Percentiles rank a stretch among this genome's conserved stretches.
phyloP scores from a whole-genome alignment of 2,888 invertebrate genomes.

The Biston betularia region DNA sequence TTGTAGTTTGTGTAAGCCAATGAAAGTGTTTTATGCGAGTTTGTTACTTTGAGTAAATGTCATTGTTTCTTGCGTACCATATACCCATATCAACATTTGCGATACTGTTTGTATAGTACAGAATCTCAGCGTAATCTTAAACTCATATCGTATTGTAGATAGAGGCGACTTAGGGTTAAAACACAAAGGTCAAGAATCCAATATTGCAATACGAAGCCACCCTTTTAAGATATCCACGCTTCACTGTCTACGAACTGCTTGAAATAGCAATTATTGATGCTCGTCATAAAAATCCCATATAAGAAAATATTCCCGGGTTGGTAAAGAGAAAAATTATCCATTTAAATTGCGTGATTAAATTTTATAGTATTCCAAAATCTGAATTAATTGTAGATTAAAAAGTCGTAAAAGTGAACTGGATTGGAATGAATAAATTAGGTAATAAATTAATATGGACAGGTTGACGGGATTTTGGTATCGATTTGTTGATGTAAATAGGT shows the following conservation, averaged over 20 bases:
- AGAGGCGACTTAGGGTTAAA: constrained; percentile 38
- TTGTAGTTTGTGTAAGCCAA: too few species aligned
- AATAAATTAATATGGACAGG: constrained; percentile 45
- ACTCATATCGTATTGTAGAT: constrained; percentile 40
- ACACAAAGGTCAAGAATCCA: constrained; percentile 40
- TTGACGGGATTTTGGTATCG: constrained; percentile 26
- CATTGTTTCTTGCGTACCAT: neutral
- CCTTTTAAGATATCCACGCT: constrained; percentile 31
- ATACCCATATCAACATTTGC: constrained; percentile 5
- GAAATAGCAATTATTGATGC: constrained; percentile 20
- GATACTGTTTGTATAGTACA: constrained; percentile 26
- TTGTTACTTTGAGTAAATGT: too few species aligned
- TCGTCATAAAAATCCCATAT: constrained; percentile 8
- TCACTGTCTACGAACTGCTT: constrained; percentile 22
- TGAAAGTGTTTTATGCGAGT: too few species aligned
- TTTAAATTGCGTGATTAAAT: constrained; percentile 42
- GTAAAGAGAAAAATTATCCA: constrained; percentile 43
- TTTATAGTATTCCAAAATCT: constrained; percentile 44
- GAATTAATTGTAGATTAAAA: constrained; percentile 56
- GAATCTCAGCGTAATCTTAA: constrained; percentile 34
- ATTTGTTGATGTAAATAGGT: constrained; percentile 29
- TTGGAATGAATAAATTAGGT: constrained; percentile 46
- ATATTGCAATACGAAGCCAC: constrained; percentile 31
- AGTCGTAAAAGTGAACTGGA: constrained; percentile 51
- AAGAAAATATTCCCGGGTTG: constrained; percentile 30